Conservation (phyloP, 2,888 invertebrate species). For the Euplexia lucipara region DNA sequence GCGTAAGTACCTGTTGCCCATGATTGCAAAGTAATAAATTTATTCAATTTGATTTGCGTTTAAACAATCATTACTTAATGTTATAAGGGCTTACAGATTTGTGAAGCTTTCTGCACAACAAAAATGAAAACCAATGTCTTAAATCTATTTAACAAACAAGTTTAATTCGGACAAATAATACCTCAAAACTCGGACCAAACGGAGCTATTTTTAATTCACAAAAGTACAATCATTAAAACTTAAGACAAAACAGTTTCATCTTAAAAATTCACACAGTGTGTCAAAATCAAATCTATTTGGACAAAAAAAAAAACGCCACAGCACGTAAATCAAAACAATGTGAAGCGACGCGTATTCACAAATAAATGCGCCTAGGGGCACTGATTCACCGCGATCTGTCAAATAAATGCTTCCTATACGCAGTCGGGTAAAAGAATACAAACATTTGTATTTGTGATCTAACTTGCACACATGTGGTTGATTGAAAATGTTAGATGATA, state of each 20-base stretch:
- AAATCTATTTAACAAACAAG: no score
- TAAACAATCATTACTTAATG: no score
- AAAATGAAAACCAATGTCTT: no score
- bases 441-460: conserved; percentile 78
- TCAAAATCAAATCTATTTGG: conserved; percentile 37
- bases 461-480: conserved; percentile 67
- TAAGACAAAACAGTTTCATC: no score
- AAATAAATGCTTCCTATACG: conserved; percentile 81
- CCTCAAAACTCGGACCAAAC: no score
- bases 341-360: conserved; percentile 80
- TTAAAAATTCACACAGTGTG: conserved; percentile 50
- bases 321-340: conserved; percentile 82
- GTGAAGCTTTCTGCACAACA: no score
- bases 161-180: no score
- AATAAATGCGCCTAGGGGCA: conserved; percentile 86
- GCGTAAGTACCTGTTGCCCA: no score
- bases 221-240: not conserved
- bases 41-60: no score
- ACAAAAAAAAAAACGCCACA: conserved; percentile 57
- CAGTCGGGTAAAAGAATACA: conserved; percentile 69
- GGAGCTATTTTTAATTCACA: no score
- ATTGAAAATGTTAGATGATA: conserved; percentile 33
- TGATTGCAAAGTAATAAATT: no score
- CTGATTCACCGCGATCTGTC: conserved; percentile 83
- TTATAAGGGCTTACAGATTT: no score